A percentile compares a stretch with the other conserved stretches of the same genome.
phyloP scores from a whole-genome alignment of 2,888 invertebrate genomes.

The Latrodectus hesperus region DNA sequence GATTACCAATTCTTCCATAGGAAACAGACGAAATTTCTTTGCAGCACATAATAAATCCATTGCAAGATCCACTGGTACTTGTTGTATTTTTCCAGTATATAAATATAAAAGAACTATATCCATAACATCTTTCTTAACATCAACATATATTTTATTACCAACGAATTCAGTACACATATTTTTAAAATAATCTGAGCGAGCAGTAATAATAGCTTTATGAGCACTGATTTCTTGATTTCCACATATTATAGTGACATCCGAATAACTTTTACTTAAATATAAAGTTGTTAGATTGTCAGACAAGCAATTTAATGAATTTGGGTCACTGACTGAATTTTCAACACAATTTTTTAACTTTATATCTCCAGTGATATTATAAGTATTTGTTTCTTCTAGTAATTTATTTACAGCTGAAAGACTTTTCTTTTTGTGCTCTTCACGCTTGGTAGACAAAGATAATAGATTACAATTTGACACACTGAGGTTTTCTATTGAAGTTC shows the following conservation, averaged over 20 bases:
- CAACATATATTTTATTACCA: slow-evolving; percentile 4
- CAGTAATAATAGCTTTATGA: slow-evolving; percentile 25
- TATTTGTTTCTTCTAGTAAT: background rate
- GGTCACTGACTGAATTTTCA: background rate
- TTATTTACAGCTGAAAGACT: background rate
- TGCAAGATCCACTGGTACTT: slow-evolving; percentile 17
- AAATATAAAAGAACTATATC: slow-evolving; percentile 42
- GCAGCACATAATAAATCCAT: slow-evolving; percentile 30
- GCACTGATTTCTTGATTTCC: slow-evolving; percentile 3
- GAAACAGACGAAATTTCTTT: background rate
- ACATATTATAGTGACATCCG: slow-evolving; percentile 18
- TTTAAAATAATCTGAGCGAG: slow-evolving; percentile 48
- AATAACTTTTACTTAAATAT: slow-evolving; percentile 12
- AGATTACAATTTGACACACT: too few relatives aligned
- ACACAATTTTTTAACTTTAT: background rate
- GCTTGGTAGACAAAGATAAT: background rate
- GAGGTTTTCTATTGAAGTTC: too few relatives aligned
- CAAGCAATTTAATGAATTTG: slow-evolving; percentile 12
- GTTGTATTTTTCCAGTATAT: slow-evolving; percentile 33
- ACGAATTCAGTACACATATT: slow-evolving; percentile 11
- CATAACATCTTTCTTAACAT: slow-evolving; percentile 13
- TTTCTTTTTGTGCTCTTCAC: background rate
- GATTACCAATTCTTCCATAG: background rate
- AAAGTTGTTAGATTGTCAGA: slow-evolving; percentile 25
- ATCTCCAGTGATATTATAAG: background rate